Evolutionary conservation across 2,797 vertebrate genomes (phyloP).

Genomic region (Pygocentrus nattereri): DNA sequence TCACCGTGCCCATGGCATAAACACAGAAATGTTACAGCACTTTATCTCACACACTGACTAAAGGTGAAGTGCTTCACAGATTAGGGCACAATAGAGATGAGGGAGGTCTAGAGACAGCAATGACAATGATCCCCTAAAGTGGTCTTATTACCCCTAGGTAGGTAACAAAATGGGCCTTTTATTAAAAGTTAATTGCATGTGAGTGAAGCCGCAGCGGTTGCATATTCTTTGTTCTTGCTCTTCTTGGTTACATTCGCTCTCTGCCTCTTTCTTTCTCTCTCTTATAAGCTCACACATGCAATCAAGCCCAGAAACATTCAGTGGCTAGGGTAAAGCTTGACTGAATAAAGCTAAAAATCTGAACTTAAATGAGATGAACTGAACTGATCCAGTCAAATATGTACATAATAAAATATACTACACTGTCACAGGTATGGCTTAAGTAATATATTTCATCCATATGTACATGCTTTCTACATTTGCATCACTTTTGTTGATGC

Average conservation of each 20-base stretch:
- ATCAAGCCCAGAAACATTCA: background rate
- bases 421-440: background rate
- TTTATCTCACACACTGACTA: slow-evolving; percentile 43
- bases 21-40: slow-evolving; percentile 12
- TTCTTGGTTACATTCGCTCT: background rate
- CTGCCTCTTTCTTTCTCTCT: background rate
- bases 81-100: background rate
- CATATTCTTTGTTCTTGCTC: background rate
- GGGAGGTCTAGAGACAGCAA: background rate
- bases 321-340: background rate
- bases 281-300: background rate
- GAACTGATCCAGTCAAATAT: background rate
- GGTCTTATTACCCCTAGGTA: slow-evolving; percentile 10
- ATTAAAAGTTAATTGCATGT: background rate
- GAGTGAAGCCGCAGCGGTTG: background rate
- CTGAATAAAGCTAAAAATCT: background rate
- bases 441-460: too few species aligned
- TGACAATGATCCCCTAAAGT: slow-evolving; percentile 21
- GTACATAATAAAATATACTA: too few species aligned
- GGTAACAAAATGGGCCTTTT: slow-evolving; percentile 7
- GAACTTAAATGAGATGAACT: too few species aligned
- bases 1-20: slow-evolving; percentile 26
- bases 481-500: background rate
- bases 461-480: background rate
- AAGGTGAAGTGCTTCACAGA: slow-evolving; percentile 41